These are phyloP conservation scores for Oryzias sinensis DNA, from an alignment of 2,797 vertebrate genomes.

Conservation along the genomic window DNA sequence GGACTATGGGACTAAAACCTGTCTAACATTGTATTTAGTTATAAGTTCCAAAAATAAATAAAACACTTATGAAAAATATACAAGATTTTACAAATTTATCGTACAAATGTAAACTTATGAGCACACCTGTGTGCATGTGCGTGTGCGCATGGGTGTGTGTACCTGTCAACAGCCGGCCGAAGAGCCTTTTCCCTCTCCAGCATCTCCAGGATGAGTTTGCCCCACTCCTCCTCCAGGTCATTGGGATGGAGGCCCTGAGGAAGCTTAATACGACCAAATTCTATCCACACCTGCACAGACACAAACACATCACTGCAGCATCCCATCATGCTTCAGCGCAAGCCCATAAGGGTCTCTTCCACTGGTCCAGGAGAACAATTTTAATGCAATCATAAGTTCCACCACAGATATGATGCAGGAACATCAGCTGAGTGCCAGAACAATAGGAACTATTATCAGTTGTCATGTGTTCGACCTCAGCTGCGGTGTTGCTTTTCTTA, in stretches of 20 bases:
- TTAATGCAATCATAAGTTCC: conserved; percentile 15
- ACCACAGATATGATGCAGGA: conserved; percentile 5
- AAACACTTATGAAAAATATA: too few species aligned
- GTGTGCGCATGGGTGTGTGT: conserved; percentile 2
- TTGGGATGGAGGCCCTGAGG: conserved; percentile 94
- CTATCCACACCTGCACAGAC: conserved; percentile 88
- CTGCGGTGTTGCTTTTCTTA: conserved; percentile 25
- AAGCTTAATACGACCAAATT: conserved; percentile 94
- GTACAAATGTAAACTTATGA: not conserved
- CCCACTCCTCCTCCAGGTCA: conserved; percentile 95
- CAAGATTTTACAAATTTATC: not conserved
- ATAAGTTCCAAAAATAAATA: too few species aligned
- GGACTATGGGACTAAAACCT: too few species aligned
- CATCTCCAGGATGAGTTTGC: conserved; percentile 98
- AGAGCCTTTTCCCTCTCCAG: conserved; percentile 94
- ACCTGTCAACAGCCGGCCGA: conserved; percentile 94
- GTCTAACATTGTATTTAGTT: too few species aligned
- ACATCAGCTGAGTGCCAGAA: conserved; percentile 52
- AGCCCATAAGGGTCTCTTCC: not conserved
- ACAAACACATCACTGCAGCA: conserved; percentile 3
- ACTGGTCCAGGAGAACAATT: too few species aligned
- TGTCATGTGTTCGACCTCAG: conserved; percentile 37
- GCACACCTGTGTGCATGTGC: not conserved
- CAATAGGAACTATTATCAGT: conserved; percentile 11
- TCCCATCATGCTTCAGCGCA: conserved; percentile 4